These are phyloP conservation scores for Engystomops pustulosus DNA, from an alignment of 2,113 vertebrate genomes.

Conservation along the genomic window DNA sequence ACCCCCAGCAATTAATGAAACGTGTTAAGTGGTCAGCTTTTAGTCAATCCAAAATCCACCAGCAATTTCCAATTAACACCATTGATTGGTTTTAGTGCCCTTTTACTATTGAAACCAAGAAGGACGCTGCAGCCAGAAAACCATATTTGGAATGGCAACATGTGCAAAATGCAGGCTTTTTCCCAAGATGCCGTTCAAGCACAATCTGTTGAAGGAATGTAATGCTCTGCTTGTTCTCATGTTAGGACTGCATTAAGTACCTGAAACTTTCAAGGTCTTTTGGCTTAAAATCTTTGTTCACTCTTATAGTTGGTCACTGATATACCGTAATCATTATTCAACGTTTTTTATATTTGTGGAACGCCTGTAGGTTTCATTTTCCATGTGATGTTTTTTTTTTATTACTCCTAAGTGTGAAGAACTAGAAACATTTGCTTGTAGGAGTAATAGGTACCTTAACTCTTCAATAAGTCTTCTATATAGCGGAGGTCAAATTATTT, in stretches of 20 bases:
- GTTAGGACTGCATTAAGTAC: background rate
- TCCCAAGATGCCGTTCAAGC: background rate
- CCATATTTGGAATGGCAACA: background rate
- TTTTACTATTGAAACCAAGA: background rate
- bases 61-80: no score
- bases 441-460: background rate
- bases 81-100: background rate
- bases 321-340: background rate
- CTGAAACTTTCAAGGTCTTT: constrained; percentile 1
- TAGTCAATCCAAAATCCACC: background rate
- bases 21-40: no score
- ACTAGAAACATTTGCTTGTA: background rate
- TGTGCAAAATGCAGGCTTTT: background rate
- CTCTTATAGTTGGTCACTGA: background rate
- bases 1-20: no score
- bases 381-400: background rate
- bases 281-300: background rate
- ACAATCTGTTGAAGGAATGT: background rate
- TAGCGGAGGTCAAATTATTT: no score
- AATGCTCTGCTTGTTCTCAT: background rate
- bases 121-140: background rate
- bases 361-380: background rate
- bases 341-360: background rate
- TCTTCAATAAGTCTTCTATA: no score
- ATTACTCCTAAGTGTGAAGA: background rate